Conservation (phyloP, 2,113 vertebrate species). For the Chaenogobius annularis region DNA sequence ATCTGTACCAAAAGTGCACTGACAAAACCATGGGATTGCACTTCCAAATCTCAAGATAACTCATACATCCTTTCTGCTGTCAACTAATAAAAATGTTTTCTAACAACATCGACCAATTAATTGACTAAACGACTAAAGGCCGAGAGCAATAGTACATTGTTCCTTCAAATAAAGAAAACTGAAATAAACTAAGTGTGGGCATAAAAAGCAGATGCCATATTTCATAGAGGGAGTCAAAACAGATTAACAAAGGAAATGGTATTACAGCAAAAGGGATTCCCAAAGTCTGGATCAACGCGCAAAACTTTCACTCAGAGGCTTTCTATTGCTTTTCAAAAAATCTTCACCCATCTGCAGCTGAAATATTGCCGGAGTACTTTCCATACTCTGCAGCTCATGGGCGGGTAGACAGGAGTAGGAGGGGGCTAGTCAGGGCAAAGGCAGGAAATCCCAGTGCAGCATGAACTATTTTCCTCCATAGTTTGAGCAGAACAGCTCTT, state of each 20-base stretch:
- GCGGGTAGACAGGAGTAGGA: conserved; percentile 33
- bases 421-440: conserved; percentile 55
- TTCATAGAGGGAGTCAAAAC: conserved; percentile 22
- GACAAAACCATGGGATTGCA: too few species aligned
- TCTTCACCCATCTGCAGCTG: conserved; percentile 34
- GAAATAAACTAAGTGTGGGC: not conserved
- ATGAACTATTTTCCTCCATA: conserved; percentile 74
- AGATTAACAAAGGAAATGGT: conserved; percentile 43
- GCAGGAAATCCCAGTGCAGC: conserved; percentile 80
- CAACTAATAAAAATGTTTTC: too few species aligned
- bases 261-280: conserved; percentile 29
- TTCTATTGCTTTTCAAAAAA: conserved; percentile 22
- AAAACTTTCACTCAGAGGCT: conserved; percentile 26
- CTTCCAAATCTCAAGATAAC: too few species aligned
- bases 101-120: too few species aligned
- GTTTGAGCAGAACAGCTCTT: conserved; percentile 73
- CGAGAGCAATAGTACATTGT: too few species aligned
- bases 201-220: conserved; percentile 36
- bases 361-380: conserved; percentile 45
- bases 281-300: conserved; percentile 44
- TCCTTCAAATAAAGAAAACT: too few species aligned
- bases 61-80: too few species aligned
- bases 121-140: too few species aligned
- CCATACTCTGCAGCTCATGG: conserved; percentile 41
- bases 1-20: too few species aligned